These are phyloP conservation scores for Zaprionus ghesquierei DNA, from an alignment of 1,140 invertebrate species.

Conservation along the genomic window DNA sequence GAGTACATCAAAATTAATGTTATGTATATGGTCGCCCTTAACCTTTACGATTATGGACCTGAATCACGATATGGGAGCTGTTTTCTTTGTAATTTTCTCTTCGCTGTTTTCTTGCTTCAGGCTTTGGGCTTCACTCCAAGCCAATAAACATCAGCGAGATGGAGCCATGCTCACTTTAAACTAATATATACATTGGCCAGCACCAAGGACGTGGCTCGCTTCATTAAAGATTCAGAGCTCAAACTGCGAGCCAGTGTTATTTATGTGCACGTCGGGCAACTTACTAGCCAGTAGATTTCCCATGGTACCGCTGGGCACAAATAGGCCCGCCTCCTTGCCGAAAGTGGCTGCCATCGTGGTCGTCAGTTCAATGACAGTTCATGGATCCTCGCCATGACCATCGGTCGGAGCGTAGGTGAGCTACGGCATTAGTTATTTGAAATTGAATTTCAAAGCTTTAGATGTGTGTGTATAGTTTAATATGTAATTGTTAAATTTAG, in stretches of 20 bases:
- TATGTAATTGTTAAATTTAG: not conserved
- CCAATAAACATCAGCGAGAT: slow-evolving; percentile 33
- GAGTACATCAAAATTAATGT: slow-evolving; percentile 79
- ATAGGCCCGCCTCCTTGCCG: slow-evolving; percentile 94
- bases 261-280: slow-evolving; percentile 76
- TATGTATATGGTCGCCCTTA: slow-evolving; percentile 76
- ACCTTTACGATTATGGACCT: slow-evolving; percentile 76
- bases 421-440: slow-evolving; percentile 40
- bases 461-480: not conserved
- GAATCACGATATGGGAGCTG: slow-evolving; percentile 65
- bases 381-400: slow-evolving; percentile 95
- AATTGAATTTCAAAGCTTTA: slow-evolving; percentile 49
- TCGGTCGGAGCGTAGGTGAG: slow-evolving; percentile 86
- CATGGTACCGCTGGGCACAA: slow-evolving; percentile 97
- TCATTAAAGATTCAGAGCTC: slow-evolving; percentile 30
- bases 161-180: slow-evolving; percentile 46
- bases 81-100: slow-evolving; percentile 31
- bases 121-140: slow-evolving; percentile 19
- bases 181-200: slow-evolving; percentile 55
- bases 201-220: slow-evolving; percentile 17
- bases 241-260: slow-evolving; percentile 34
- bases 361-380: slow-evolving; percentile 93
- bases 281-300: slow-evolving; percentile 95
- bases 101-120: slow-evolving; percentile 2
- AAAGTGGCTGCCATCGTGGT: slow-evolving; percentile 89